Conservation (phyloP, 2,113 vertebrate species). For the Pampusana beccarii region DNA sequence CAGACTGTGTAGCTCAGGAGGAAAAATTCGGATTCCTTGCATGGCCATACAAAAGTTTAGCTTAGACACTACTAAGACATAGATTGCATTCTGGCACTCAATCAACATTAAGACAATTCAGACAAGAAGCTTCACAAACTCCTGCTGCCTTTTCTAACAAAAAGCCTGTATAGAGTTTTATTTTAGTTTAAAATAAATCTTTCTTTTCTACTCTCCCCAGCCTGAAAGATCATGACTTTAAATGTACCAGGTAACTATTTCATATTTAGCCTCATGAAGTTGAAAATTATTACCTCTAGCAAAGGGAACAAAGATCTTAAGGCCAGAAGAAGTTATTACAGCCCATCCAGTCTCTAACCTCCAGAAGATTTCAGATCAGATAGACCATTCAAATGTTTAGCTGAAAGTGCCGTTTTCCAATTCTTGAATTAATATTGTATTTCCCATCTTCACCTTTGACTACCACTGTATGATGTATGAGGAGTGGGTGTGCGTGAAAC, state of each 20-base stretch:
- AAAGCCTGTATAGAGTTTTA: not conserved
- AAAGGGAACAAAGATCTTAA: not conserved
- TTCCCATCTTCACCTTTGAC: not conserved
- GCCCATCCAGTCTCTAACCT: not conserved
- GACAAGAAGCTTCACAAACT: not conserved
- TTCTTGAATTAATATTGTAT: not conserved
- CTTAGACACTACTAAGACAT: not conserved
- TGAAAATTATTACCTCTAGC: not conserved
- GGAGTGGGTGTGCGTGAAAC: not conserved
- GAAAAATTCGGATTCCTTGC: not conserved
- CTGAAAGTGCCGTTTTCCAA: not conserved
- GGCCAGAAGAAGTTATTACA: not conserved
- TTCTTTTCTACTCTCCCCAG: not conserved
- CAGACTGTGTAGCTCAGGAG: not conserved
- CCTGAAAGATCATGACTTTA: not conserved
- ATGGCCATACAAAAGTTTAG: not conserved
- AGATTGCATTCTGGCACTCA: not conserved
- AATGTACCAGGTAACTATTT: not conserved
- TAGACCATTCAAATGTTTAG: not conserved
- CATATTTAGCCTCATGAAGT: not conserved
- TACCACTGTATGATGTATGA: fast-evolving
- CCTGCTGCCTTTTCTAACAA: slow-evolving; percentile 2
- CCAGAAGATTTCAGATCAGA: not conserved
- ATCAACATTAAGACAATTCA: not conserved
- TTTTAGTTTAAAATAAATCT: not conserved